phyloP scores from a whole-genome alignment of 2,888 invertebrate genomes.

The Microchrysa polita region DNA sequence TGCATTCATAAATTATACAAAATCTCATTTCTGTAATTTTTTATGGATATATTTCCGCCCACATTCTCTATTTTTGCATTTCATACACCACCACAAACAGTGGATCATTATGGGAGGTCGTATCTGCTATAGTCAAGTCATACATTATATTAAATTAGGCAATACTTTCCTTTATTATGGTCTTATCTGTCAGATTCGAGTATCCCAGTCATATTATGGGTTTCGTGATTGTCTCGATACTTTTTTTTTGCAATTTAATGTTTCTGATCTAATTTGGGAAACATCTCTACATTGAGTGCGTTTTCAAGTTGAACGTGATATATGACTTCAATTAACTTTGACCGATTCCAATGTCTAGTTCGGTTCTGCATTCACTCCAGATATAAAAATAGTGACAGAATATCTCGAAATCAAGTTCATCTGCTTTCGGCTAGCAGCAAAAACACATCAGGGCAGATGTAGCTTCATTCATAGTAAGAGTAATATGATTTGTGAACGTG shows the following conservation, averaged over 20 bases:
- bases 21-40: background rate
- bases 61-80: conserved; percentile 11
- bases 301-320: background rate
- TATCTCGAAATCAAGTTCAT: background rate
- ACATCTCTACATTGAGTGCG: background rate
- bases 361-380: background rate
- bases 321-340: background rate
- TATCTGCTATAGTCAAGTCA: too few relatives aligned
- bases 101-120: too few relatives aligned
- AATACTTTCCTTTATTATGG: too few relatives aligned
- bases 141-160: too few relatives aligned
- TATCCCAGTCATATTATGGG: too few relatives aligned
- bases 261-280: too few relatives aligned
- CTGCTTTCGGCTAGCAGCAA: background rate
- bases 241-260: too few relatives aligned
- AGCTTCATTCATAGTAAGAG: too few relatives aligned
- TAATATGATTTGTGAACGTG: too few relatives aligned
- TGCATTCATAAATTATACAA: background rate
- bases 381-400: conserved; percentile 2
- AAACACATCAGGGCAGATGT: too few relatives aligned
- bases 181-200: too few relatives aligned
- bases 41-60: conserved; percentile 7
- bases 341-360: background rate
- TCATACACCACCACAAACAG: background rate
- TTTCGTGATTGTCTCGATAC: too few relatives aligned